Conservation (phyloP, 2,888 invertebrate genomes). For the Drosophila peninsularis region DNA sequence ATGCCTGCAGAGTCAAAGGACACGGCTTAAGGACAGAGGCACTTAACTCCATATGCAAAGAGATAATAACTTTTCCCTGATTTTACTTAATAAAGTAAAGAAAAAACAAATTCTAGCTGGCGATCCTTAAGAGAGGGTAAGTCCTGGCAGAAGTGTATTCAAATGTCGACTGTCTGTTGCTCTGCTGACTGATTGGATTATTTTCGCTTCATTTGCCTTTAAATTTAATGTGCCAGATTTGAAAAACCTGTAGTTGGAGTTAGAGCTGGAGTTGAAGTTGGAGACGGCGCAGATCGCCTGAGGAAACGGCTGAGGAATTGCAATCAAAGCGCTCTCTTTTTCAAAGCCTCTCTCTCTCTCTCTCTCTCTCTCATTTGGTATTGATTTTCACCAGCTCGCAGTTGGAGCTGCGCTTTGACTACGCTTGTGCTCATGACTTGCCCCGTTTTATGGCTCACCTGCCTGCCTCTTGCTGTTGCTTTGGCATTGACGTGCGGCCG, state of each 20-base stretch:
- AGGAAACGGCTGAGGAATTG: constrained; percentile 60
- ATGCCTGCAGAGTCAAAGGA: background rate
- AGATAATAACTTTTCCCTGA: no score
- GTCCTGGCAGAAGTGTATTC: constrained; percentile 36
- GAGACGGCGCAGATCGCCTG: constrained; percentile 51
- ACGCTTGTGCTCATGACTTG: constrained; percentile 35
- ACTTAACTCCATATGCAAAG: no score
- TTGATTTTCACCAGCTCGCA: constrained; percentile 61
- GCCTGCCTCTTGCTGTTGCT: constrained; percentile 20
- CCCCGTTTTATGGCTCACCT: constrained; percentile 51
- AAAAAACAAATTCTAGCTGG: background rate
- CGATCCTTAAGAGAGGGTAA: background rate
- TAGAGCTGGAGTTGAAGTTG: constrained; percentile 29
- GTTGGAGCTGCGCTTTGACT: constrained; percentile 23
- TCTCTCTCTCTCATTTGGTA: constrained; percentile 1
- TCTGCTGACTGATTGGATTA: constrained; percentile 53
- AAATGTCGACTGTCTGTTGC: constrained; percentile 7
- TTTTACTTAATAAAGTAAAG: background rate
- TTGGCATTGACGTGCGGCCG: constrained; percentile 66
- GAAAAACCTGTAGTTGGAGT: constrained; percentile 76
- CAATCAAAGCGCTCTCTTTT: constrained; percentile 51
- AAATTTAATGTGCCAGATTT: constrained; percentile 80
- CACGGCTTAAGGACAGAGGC: background rate
- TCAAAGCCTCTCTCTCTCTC: background rate
- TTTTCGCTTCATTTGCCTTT: constrained; percentile 73